phyloP scores from a whole-genome alignment of 2,113 vertebrate genomes.

The Dasyornis broadbenti region DNA sequence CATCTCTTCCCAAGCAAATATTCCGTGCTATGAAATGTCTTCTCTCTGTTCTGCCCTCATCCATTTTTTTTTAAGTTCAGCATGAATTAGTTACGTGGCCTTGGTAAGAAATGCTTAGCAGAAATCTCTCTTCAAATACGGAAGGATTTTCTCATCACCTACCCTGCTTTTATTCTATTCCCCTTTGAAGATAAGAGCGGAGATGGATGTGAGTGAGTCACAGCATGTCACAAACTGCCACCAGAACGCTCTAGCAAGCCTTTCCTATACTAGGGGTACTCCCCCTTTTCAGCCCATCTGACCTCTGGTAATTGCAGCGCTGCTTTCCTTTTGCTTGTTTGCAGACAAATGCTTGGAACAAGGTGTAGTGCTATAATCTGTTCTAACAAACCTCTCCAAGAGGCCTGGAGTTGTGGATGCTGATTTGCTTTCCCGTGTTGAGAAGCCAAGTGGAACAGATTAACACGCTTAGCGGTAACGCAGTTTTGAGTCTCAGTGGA shows the following conservation, averaged over 20 bases:
- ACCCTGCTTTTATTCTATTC: neutral
- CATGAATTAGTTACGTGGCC: neutral
- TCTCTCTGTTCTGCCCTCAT: neutral
- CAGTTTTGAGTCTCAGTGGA: neutral
- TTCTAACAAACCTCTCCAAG: neutral
- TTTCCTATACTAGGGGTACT: neutral
- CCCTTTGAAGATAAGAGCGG: neutral
- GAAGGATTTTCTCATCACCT: neutral
- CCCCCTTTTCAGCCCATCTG: neutral
- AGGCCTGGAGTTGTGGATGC: neutral
- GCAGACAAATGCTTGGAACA: neutral
- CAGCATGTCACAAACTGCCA: neutral
- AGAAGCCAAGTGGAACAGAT: neutral
- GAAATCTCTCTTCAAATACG: neutral
- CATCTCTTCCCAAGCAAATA: neutral
- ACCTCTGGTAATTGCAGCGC: neutral
- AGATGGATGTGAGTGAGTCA: neutral
- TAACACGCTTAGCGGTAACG: neutral
- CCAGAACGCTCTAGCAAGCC: neutral
- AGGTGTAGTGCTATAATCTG: neutral
- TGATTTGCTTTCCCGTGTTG: neutral
- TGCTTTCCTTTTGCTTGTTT: neutral
- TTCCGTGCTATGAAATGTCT: neutral
- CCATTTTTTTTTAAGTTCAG: neutral
- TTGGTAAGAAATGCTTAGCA: neutral